A percentile compares a stretch with the other conserved stretches of the same genome.
These are phyloP conservation scores for Cyprinodon tularosa DNA, from an alignment of 2,113 vertebrate species.

Conservation along the genomic window DNA sequence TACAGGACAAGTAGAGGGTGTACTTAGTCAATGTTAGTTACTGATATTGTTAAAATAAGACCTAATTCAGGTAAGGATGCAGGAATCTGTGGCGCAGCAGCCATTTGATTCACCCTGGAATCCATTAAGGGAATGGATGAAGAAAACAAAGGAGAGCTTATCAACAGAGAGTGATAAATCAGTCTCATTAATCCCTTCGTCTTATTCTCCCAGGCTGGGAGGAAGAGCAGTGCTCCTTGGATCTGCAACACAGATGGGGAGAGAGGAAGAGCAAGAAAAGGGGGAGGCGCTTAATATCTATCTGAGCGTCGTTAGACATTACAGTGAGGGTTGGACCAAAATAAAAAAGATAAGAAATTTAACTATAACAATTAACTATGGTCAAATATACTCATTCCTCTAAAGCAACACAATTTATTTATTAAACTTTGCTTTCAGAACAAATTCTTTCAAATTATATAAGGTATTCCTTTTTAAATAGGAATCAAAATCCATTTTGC, in stretches of 20 bases:
- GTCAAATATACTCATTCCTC: slow-evolving; percentile 26
- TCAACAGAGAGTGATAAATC: slow-evolving; percentile 81
- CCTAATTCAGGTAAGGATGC: slow-evolving; percentile 37
- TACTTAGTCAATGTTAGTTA: slow-evolving; percentile 1
- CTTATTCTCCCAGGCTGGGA: slow-evolving; percentile 74
- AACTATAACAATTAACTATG: slow-evolving; percentile 65
- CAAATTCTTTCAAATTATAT: slow-evolving; percentile 6
- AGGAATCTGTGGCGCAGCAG: slow-evolving; percentile 64
- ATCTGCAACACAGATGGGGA: slow-evolving; percentile 76
- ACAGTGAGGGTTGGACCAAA: slow-evolving; percentile 60
- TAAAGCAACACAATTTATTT: slow-evolving; percentile 20
- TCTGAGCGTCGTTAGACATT: slow-evolving; percentile 78
- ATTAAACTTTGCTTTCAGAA: slow-evolving; percentile 10
- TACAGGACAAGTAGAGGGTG: not conserved
- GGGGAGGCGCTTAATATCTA: slow-evolving; percentile 67
- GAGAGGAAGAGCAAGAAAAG: slow-evolving; percentile 36
- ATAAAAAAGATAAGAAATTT: slow-evolving; percentile 69
- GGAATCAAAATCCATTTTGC: not conserved
- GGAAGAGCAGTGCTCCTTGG: slow-evolving; percentile 66
- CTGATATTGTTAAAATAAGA: not conserved
- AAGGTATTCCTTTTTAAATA: not conserved
- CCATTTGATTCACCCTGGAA: slow-evolving; percentile 73
- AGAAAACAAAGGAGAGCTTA: slow-evolving; percentile 75
- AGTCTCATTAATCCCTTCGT: slow-evolving; percentile 79
- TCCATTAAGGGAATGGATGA: slow-evolving; percentile 72